phyloP scores from a whole-genome alignment of 2,888 invertebrate genomes.

The Andrena bucephala region DNA sequence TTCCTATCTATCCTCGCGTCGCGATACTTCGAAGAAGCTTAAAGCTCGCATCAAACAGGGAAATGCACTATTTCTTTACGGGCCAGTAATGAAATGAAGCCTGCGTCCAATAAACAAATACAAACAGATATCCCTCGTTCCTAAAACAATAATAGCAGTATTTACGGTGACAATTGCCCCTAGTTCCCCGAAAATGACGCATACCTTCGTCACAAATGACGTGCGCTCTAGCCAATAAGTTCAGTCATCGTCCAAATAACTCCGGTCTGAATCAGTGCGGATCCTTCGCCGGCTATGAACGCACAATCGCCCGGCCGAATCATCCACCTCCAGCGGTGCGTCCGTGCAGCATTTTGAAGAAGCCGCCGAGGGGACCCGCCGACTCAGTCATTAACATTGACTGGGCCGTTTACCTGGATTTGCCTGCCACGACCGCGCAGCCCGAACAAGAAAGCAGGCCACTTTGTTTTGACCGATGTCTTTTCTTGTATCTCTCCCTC shows the following conservation, averaged over 20 bases:
- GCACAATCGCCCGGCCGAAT: background rate
- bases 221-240: background rate
- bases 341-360: background rate
- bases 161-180: background rate
- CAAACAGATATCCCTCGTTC: background rate
- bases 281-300: background rate
- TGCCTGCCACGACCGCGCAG: conserved; percentile 18
- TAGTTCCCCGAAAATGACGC: background rate
- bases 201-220: background rate
- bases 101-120: background rate
- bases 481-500: conserved; percentile 61
- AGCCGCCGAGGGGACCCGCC: background rate
- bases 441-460: conserved; percentile 61
- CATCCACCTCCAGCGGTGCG: background rate
- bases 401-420: conserved; percentile 58
- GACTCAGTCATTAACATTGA: conserved; percentile 50
- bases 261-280: background rate
- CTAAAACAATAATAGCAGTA: background rate
- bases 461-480: conserved; percentile 74
- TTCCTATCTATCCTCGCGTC: background rate
- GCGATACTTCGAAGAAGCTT: background rate
- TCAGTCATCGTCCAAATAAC: conserved; percentile 12
- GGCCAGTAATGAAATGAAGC: too few relatives aligned
- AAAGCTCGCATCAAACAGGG: too few relatives aligned
- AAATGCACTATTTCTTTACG: too few relatives aligned